A percentile compares a stretch with the other conserved stretches of the same genome.
Conservation (phyloP, 1,140 invertebrate genomes). For the Drosophila lacertosa region DNA sequence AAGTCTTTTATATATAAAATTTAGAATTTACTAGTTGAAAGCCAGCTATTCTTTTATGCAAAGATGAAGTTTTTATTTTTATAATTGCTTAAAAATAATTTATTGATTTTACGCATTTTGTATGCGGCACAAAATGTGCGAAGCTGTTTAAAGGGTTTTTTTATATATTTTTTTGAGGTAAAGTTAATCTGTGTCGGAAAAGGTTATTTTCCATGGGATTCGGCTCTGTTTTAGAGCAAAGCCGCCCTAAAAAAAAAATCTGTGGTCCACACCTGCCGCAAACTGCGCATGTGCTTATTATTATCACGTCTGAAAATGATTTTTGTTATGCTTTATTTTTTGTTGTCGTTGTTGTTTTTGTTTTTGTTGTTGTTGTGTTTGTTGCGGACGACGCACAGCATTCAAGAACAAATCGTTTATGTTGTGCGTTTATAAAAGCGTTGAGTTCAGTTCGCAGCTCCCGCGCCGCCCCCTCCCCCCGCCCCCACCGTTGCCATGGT, state of each 20-base stretch:
- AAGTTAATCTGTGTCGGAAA: no score
- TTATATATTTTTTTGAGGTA: no score
- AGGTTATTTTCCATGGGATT: no score
- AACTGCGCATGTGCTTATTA: conserved; percentile 44
- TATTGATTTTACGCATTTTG: no score
- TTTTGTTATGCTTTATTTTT: conserved; percentile 31
- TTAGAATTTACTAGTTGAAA: no score
- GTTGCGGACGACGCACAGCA: background rate
- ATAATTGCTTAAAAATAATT: no score
- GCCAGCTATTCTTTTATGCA: no score
- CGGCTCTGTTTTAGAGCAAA: background rate
- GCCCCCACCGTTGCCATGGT: background rate
- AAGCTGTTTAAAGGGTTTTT: no score
- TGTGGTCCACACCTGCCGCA: conserved; percentile 16
- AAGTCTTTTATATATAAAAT: no score
- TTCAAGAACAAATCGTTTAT: conserved; percentile 12
- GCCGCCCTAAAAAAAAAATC: conserved; percentile 24
- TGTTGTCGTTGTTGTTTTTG: no score
- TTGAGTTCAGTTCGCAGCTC: background rate
- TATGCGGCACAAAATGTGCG: no score
- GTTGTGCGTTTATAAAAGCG: conserved; percentile 17
- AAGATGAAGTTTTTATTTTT: no score
- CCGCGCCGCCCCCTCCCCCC: background rate
- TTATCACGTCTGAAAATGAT: conserved; percentile 34
- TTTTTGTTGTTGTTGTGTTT: background rate